These are phyloP conservation scores for Phyllostomus discolor DNA, from an alignment of 2,113 vertebrate genomes.

Conservation along the genomic window DNA sequence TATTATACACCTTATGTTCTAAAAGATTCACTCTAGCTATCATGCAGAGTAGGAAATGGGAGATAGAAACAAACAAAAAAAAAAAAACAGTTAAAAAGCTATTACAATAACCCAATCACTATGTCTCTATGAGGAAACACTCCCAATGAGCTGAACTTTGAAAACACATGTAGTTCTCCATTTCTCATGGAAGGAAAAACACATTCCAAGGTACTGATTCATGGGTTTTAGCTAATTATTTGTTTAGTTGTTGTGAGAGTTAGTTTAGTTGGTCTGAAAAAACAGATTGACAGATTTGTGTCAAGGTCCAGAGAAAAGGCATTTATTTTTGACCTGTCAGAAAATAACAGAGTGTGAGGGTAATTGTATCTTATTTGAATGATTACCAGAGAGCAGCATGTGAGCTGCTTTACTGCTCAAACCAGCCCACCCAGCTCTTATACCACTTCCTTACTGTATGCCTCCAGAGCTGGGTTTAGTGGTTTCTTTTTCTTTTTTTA, in stretches of 20 bases:
- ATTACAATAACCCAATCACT: not conserved
- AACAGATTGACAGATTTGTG: not conserved
- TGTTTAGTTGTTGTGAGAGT: not conserved
- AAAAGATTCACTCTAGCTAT: not conserved
- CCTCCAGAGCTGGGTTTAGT: not conserved
- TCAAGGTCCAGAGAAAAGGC: not conserved
- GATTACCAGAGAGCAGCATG: not conserved
- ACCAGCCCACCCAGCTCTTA: not conserved
- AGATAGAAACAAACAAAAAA: not conserved
- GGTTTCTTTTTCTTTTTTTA: not conserved
- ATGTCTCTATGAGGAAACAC: not conserved
- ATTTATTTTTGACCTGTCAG: not conserved
- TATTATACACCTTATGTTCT: not conserved
- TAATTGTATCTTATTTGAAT: not conserved
- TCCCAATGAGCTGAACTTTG: not conserved
- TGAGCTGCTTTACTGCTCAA: not conserved
- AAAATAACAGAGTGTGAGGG: not conserved
- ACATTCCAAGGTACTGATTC: not conserved
- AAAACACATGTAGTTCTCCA: not conserved
- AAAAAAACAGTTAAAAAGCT: not conserved
- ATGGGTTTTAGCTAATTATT: not conserved
- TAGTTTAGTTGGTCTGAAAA: not conserved
- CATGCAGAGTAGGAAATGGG: not conserved
- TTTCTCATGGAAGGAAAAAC: not conserved
- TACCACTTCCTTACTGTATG: fast-evolving